Evolutionary conservation across 2,113 vertebrate species (phyloP), one percentile per base, ranked within the genome.

Genomic region (Sclerurus mexicanus): DNA sequence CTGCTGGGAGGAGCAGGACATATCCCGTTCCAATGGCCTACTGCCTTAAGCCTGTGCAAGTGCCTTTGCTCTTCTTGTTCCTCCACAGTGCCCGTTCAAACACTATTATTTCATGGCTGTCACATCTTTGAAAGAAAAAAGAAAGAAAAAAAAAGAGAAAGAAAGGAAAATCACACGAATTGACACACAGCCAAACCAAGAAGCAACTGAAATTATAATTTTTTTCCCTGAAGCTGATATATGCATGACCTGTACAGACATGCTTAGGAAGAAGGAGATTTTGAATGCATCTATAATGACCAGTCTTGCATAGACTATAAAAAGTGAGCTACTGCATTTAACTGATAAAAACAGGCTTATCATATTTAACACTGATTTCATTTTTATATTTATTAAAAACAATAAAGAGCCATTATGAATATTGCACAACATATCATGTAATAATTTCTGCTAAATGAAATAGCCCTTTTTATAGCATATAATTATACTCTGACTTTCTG

Each of bases 301-400:
- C 50, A 62, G 33, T 90, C 42, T 76, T 92, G 42, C 33, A 71
- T 27, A 59, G 63, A 44, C 39, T 62, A 44, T 68, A 72, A 95
- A 92, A 87, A 17, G 13, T 79, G 25, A 77, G 73, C 8, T 75
- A 85, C 42, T n/a, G 40, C 19, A 78, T 91, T 84, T 85, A 92
- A 75, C 56, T 73, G 28, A 58, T 82, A 92, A 85, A 95, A 94
- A 14, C 20, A 72, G 17, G 25, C 9, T 71, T 9, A 46, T 81
- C 47, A 78, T 68, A 72, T 84, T 91, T 80, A 90, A 66, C 35
- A 81, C 12, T 42, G n/a, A 73, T 91, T 95, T 87, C 7, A 42
- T 88, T 90, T 78, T 90, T 81, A 52, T 89, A 78, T 84, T 87
- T 93, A 87, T 84, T 86, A 80, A 92, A 94, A 97, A 55, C 42